These are phyloP conservation scores for Myathropa florea DNA, from an alignment of 2,888 invertebrate genomes.

Conservation along the genomic window DNA sequence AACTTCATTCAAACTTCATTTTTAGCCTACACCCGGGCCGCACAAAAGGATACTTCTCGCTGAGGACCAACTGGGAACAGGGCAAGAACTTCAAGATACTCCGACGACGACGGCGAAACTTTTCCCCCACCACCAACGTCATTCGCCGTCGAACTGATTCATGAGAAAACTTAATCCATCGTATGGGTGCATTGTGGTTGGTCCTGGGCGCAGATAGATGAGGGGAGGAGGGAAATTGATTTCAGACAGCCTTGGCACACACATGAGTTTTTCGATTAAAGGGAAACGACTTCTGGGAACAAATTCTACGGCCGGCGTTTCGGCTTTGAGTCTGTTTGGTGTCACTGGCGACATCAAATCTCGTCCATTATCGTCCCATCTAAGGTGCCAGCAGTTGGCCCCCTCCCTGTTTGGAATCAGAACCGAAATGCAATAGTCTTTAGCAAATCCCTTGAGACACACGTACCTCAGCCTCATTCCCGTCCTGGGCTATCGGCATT, in stretches of 20 bases:
- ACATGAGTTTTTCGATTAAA: not conserved
- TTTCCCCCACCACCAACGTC: not conserved
- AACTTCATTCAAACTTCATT: not conserved
- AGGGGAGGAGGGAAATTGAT: too few species aligned
- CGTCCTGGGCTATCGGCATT: conserved; percentile 14
- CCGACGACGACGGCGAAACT: not conserved
- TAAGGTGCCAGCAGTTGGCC: not conserved
- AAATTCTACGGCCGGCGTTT: not conserved
- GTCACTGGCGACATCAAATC: not conserved
- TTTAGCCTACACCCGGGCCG: not conserved
- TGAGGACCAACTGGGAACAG: not conserved
- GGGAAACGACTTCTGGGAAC: not conserved
- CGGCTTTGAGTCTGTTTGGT: not conserved
- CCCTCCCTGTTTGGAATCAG: not conserved
- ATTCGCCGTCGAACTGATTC: conserved; percentile 35
- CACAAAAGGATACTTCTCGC: not conserved
- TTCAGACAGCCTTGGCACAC: not conserved
- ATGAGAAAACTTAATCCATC: conserved; percentile 62
- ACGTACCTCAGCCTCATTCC: not conserved
- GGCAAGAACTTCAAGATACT: not conserved
- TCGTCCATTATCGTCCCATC: not conserved
- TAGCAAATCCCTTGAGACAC: conserved; percentile 28
- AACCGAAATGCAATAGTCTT: not conserved
- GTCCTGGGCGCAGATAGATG: too few species aligned
- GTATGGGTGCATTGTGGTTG: conserved; percentile 1